Evolutionary conservation across 2,113 vertebrate species (phyloP).

Genomic region (Brienomyrus longianalis): DNA sequence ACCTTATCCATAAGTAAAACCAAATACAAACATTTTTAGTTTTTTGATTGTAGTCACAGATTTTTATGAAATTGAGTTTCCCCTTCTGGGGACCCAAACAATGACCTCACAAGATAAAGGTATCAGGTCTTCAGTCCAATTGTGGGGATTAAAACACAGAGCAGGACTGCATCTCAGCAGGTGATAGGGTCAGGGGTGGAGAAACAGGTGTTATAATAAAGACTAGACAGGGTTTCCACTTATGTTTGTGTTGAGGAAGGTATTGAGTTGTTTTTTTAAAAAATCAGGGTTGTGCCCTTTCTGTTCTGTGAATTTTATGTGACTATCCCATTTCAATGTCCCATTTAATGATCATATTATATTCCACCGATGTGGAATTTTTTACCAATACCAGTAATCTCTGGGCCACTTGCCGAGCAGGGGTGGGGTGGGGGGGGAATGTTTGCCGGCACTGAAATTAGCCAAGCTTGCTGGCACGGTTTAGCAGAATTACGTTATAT

Average conservation of each 20-base stretch:
- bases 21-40: not conserved
- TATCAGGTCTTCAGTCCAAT: not conserved
- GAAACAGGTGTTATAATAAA: not conserved
- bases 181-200: not conserved
- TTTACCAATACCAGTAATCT: not conserved
- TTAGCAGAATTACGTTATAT: not conserved
- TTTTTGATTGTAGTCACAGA: not conserved
- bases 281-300: not conserved
- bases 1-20: not conserved
- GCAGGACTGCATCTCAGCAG: not conserved
- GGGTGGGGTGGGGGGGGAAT: slow-evolving; percentile 44
- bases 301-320: not conserved
- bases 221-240: not conserved
- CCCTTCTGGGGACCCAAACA: not conserved
- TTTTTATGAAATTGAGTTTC: not conserved
- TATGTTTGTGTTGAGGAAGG: not conserved
- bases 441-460: slow-evolving; percentile 21
- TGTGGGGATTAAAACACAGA: not conserved
- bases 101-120: not conserved
- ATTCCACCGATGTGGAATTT: not conserved
- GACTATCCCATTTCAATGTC: not conserved
- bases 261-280: not conserved
- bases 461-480: not conserved
- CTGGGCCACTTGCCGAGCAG: slow-evolving; percentile 19
- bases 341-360: not conserved